These are phyloP conservation scores for Heliconius sara DNA, from an alignment of 2,888 invertebrate genomes.

Conservation along the genomic window DNA sequence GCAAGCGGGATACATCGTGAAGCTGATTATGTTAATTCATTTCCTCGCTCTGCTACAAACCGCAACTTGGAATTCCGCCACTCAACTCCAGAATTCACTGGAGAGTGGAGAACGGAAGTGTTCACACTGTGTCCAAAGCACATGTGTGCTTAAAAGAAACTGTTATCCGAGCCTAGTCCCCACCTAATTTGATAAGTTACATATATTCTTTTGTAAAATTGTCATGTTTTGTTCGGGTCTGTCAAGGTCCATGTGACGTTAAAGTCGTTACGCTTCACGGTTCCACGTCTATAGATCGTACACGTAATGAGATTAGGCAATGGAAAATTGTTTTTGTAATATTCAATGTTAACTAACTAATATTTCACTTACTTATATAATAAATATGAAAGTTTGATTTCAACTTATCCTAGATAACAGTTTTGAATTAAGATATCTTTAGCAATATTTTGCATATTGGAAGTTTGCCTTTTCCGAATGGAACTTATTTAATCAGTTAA, in stretches of 20 bases:
- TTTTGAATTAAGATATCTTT: too few relatives aligned
- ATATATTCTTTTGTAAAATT: neutral
- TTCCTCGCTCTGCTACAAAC: too few relatives aligned
- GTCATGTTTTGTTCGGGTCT: neutral
- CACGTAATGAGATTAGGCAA: neutral
- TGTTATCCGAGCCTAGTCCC: neutral
- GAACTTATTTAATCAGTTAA: too few relatives aligned
- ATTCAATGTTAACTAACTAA: neutral
- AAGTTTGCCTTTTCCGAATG: too few relatives aligned
- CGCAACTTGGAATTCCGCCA: too few relatives aligned
- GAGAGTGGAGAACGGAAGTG: too few relatives aligned
- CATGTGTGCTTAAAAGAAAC: too few relatives aligned
- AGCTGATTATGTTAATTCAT: neutral
- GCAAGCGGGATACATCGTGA: neutral
- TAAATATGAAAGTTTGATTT: conserved; percentile 8
- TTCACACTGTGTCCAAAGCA: too few relatives aligned
- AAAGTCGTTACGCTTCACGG: neutral
- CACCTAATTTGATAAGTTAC: neutral
- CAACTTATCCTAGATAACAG: too few relatives aligned
- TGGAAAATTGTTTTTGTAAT: conserved; percentile 1
- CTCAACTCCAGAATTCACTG: too few relatives aligned
- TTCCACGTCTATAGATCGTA: neutral
- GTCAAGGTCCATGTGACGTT: neutral
- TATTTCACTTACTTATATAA: neutral
- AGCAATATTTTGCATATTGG: too few relatives aligned